Evolutionary conservation across 2,797 vertebrate species (phyloP).

Genomic region (Odontamblyopus lacepedii): DNA sequence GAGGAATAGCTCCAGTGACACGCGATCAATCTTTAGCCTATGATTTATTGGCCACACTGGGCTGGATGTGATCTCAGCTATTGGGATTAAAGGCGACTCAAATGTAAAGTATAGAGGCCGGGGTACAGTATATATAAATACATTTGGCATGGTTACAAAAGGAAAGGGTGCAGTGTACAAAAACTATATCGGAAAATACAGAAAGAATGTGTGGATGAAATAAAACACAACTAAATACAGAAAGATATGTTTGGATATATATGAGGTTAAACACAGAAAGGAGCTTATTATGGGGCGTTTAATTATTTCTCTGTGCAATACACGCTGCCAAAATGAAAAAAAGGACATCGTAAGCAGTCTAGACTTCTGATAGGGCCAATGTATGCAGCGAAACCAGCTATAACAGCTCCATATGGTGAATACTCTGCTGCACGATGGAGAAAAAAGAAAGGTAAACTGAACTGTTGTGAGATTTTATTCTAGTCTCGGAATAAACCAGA

Average conservation of each 20-base stretch:
- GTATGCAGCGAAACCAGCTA: neutral
- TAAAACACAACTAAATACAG: neutral
- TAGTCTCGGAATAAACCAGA: neutral
- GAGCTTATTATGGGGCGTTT: no score
- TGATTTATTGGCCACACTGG: neutral
- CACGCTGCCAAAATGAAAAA: no score
- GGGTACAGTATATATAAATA: neutral
- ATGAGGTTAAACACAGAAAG: neutral
- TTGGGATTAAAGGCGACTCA: neutral
- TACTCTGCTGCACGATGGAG: neutral
- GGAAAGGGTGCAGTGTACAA: neutral
- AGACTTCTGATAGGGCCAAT: neutral
- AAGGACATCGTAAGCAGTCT: no score
- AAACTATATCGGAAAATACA: neutral
- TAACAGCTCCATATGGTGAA: neutral
- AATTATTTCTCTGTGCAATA: no score
- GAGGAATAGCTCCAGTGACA: neutral
- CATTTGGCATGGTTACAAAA: neutral
- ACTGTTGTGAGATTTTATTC: neutral
- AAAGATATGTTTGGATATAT: neutral
- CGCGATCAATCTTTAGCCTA: neutral
- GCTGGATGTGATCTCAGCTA: neutral
- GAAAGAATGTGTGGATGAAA: neutral
- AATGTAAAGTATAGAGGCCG: neutral
- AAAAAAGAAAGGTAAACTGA: neutral